Evolutionary conservation across 2,797 vertebrate genomes (phyloP).

Genomic region (Ctenopoma multispine): DNA sequence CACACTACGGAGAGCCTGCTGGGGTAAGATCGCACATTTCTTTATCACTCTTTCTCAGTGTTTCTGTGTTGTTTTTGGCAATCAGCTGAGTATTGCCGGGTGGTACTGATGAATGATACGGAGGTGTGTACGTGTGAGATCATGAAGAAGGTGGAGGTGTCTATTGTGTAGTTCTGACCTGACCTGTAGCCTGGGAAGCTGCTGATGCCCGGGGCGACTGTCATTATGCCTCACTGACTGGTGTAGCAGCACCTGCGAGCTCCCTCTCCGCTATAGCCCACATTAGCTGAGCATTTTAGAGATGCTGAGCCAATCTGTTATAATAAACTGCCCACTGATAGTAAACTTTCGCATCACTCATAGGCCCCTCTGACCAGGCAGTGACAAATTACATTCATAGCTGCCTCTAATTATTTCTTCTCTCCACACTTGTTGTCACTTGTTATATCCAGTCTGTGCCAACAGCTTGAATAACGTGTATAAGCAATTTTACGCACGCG

Average conservation of each 20-base stretch:
- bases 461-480: conserved; percentile 34
- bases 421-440: conserved; percentile 50
- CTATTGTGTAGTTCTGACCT: conserved; percentile 65
- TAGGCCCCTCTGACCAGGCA: conserved; percentile 64
- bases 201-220: conserved; percentile 44
- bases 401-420: conserved; percentile 50
- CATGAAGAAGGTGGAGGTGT: conserved; percentile 28
- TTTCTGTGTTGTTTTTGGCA: conserved; percentile 18
- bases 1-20: conserved; percentile 41
- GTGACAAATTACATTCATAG: conserved; percentile 51
- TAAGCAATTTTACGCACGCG: conserved; percentile 20
- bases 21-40: conserved; percentile 64
- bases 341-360: conserved; percentile 77
- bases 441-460: conserved; percentile 40
- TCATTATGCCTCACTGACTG: conserved; percentile 28
- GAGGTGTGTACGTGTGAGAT: conserved; percentile 1
- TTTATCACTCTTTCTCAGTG: neutral
- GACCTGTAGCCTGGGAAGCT: conserved; percentile 70
- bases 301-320: conserved; percentile 44
- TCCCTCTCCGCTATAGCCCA: conserved; percentile 9
- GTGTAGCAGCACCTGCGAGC: conserved; percentile 46
- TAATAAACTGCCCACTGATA: conserved; percentile 58
- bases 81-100: neutral
- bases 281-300: conserved; percentile 30
- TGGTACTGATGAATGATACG: conserved; percentile 22